These are phyloP conservation scores for Rotaria sp. DNA, from an alignment of 2,888 invertebrate genomes.

Conservation along the genomic window DNA sequence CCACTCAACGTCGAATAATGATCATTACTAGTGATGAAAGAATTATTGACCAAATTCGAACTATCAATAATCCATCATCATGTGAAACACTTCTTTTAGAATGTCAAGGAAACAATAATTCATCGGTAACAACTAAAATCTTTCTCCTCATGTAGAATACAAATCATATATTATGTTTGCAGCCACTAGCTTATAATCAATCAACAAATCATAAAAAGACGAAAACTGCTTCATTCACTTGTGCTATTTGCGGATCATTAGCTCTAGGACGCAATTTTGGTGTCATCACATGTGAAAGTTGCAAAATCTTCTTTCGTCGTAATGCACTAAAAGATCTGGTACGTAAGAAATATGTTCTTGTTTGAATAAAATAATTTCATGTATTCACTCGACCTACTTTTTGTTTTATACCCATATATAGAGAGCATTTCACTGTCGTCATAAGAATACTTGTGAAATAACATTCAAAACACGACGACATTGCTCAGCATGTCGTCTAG, in stretches of 20 bases:
- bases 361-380: background rate
- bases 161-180: background rate
- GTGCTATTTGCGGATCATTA: background rate
- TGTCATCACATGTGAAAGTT: background rate
- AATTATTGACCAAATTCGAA: background rate
- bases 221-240: background rate
- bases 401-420: background rate
- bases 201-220: background rate
- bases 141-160: background rate
- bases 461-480: background rate
- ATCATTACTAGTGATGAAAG: background rate
- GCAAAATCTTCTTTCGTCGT: background rate
- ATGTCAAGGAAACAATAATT: too few species aligned
- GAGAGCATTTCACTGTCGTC: background rate
- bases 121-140: background rate
- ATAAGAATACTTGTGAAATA: background rate
- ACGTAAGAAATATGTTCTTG: background rate
- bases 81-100: background rate
- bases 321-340: background rate
- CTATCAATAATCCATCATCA: background rate
- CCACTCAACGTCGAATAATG: background rate
- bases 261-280: background rate
- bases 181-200: background rate
- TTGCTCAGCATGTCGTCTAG: background rate
- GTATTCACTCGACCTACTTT: background rate